Evolutionary conservation across 2,888 invertebrate genomes (phyloP).

Genomic region (Cataglyphis cursor): DNA sequence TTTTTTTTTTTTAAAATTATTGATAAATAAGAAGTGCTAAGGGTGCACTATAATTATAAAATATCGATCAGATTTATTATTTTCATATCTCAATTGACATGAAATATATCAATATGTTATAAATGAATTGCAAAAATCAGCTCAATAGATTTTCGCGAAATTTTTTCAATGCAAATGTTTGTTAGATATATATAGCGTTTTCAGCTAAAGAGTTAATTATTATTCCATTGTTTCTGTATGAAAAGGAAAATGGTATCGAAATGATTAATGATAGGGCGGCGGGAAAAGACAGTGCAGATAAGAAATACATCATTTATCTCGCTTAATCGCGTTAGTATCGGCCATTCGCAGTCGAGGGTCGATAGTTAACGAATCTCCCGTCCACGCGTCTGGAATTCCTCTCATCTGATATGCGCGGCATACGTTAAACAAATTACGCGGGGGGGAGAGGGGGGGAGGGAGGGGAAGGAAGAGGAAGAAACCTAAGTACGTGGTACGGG

Average conservation of each 20-base stretch:
- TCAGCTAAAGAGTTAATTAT: slow-evolving; percentile 29
- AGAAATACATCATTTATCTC: slow-evolving; percentile 4
- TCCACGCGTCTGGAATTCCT: slow-evolving; percentile 46
- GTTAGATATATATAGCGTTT: not conserved
- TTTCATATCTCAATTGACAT: not conserved
- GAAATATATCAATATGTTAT: not conserved
- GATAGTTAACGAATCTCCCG: slow-evolving; percentile 27
- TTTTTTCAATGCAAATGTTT: not conserved
- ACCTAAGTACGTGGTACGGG: slow-evolving; percentile 27
- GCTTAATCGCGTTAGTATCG: slow-evolving; percentile 8
- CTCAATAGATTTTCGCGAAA: not conserved
- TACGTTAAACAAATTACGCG: slow-evolving; percentile 75
- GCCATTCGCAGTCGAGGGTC: not conserved
- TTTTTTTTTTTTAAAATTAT: not conserved
- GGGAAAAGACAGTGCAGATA: not conserved
- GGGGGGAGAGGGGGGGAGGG: not conserved
- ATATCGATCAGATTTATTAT: not conserved
- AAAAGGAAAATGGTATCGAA: not conserved
- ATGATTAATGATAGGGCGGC: not conserved
- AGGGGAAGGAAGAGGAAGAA: not conserved
- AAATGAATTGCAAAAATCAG: not conserved
- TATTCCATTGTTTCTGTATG: not conserved
- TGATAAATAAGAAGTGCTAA: not conserved
- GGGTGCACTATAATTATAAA: not conserved
- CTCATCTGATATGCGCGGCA: slow-evolving; percentile 61